These are phyloP conservation scores for Rotaria socialis DNA, from an alignment of 2,888 invertebrate species.

Conservation along the genomic window DNA sequence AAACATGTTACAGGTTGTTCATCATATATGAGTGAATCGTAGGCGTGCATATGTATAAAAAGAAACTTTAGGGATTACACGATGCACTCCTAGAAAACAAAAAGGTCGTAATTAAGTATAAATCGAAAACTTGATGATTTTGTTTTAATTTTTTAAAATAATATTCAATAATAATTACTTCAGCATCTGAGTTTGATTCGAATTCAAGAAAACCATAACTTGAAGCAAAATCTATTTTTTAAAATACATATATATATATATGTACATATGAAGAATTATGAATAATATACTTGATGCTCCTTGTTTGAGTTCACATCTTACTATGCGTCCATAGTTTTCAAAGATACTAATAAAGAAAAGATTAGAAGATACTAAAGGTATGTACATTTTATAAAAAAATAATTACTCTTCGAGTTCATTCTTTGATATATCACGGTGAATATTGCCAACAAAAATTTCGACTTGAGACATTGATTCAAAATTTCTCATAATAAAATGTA, in stretches of 20 bases:
- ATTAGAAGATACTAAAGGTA: too few species aligned
- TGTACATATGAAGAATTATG: background rate
- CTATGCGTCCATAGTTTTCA: constrained; percentile 41
- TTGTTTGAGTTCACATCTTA: constrained; percentile 42
- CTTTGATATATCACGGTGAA: constrained; percentile 38
- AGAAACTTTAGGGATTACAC: background rate
- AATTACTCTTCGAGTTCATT: constrained; percentile 39
- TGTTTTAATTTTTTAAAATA: background rate
- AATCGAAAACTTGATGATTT: background rate
- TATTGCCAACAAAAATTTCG: constrained; percentile 44
- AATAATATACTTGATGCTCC: background rate
- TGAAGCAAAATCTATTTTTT: constrained; percentile 30
- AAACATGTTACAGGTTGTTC: background rate
- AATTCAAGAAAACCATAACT: constrained; percentile 46
- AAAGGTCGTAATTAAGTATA: background rate
- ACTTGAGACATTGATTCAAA: constrained; percentile 40
- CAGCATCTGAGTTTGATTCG: constrained; percentile 41
- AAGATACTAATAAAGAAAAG: constrained; percentile 14
- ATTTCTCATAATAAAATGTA: too few species aligned
- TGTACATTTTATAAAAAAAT: background rate
- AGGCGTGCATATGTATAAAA: background rate
- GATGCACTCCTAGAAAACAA: background rate
- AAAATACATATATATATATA: background rate
- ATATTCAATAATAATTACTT: constrained; percentile 6
- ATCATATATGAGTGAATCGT: background rate